Evolutionary conservation across 2,888 invertebrate species (phyloP).

Genomic region (Eupithecia inturbata): DNA sequence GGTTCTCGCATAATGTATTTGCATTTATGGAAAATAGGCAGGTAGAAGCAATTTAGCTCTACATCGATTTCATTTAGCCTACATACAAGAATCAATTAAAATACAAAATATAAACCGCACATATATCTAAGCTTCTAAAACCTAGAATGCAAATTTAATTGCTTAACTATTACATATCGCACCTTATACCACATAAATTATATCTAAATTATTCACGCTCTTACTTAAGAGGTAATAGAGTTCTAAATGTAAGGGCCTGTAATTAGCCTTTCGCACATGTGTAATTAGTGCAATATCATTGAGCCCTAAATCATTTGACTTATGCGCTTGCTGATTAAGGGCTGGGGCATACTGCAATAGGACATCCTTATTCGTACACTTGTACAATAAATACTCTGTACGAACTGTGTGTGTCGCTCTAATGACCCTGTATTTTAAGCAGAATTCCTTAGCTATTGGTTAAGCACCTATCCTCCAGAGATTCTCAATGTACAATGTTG

Average conservation of each 20-base stretch:
- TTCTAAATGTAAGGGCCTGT: constrained; percentile 34
- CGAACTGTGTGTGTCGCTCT: not conserved
- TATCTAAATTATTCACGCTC: constrained; percentile 26
- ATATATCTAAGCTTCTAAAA: constrained; percentile 44
- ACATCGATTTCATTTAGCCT: constrained; percentile 28
- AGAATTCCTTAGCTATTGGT: not conserved
- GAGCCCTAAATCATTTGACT: constrained; percentile 27
- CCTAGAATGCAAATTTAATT: constrained; percentile 53
- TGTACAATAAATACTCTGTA: not conserved
- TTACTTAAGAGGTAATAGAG: constrained; percentile 42
- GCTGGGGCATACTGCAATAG: not conserved
- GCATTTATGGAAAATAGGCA: not conserved
- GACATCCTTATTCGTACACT: not conserved
- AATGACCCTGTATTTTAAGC: too few relatives aligned
- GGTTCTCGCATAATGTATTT: not conserved
- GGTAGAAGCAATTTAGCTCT: constrained; percentile 19
- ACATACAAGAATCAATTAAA: constrained; percentile 34
- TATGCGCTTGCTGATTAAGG: constrained; percentile 24
- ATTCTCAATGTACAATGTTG: too few relatives aligned
- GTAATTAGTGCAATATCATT: constrained; percentile 50
- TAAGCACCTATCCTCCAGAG: too few relatives aligned
- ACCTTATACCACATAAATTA: constrained; percentile 57
- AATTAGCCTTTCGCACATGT: constrained; percentile 51
- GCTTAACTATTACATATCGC: constrained; percentile 43
- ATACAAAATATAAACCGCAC: constrained; percentile 19